Base-by-base conservation (phyloP, 1,140 invertebrate genomes). In the Fopius arisanus region DNA sequence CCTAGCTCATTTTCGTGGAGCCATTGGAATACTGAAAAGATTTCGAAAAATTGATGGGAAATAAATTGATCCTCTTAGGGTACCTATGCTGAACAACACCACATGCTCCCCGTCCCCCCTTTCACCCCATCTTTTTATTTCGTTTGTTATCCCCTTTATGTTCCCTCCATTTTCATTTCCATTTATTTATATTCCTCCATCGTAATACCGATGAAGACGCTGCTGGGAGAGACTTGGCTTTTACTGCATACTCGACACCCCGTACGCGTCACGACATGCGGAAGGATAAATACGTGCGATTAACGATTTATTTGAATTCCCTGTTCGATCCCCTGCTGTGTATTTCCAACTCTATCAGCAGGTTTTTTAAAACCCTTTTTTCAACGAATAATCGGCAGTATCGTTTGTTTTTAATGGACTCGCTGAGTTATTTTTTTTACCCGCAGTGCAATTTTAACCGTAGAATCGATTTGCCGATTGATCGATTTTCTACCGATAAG, bases 231-330 rank as follows among this genome's bases (percentile, higher is more conserved):
- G 71, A 70, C 62, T 65, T 66, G 78, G 72, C 65, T 79, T 65
- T 65, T 76, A 77, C 73, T 73, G 72, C 79, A 79, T 79, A 75
- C 69, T 72, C 72, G 77, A 75, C 78, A 78, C 78, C 78, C 77
- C 40, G 77, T 73, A 77, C 77, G 33, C 77, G 77, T 75, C 74
- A 79, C 78, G 81, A 81, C 74, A 72, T 40, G 70, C 67, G 72
- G 72, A 80, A 81, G 80, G 80, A 84, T 84, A 84, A 86, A 86
- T 81, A 82, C 77, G 78, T 77, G 77, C 79, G 81, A 84, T 84
- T 82, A 81, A 78, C 82, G 79, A 85, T 86, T 86, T 86, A 85
- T 85, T 85, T 80, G 80, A 86, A 86, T 86, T 83, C 79, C 80
- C 80, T 79, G 77, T 82, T 74, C 75, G 75, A 75, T 70, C 76